Conservation (phyloP, 1,140 invertebrate genomes). For the Triops longicaudatus region DNA sequence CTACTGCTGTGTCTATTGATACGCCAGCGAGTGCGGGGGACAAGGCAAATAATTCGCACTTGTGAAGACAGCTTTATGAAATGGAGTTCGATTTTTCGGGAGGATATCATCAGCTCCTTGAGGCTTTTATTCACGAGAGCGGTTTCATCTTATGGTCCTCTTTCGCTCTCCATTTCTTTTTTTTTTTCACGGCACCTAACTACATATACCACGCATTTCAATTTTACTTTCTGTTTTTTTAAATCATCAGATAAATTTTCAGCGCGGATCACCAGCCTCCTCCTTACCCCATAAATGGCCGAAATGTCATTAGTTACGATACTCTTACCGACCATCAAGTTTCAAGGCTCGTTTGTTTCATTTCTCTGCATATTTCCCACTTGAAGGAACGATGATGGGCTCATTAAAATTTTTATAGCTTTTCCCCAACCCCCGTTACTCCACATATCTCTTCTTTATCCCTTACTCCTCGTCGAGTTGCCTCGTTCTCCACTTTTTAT, state of each 20-base stretch:
- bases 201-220: neutral
- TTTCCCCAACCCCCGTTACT: neutral
- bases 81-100: constrained; percentile 8
- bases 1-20: constrained; percentile 15
- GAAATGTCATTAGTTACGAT: neutral
- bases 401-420: constrained; percentile 8
- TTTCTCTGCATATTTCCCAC: constrained; percentile 10
- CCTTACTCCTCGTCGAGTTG: neutral
- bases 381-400: neutral
- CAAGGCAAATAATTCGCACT: constrained; percentile 15
- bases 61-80: constrained; percentile 12
- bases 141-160: constrained; percentile 4
- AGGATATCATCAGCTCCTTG: neutral
- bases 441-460: neutral
- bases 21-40: constrained; percentile 9
- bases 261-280: neutral
- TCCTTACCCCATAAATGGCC: neutral
- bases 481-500: neutral
- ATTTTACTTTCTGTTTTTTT: neutral
- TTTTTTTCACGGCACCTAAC: neutral
- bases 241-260: neutral
- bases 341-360: constrained; percentile 15
- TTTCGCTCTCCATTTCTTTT: neutral
- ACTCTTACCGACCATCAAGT: neutral
- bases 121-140: constrained; percentile 11